A percentile compares a stretch with the other conserved stretches of the same genome.
These are phyloP conservation scores for Microchrysa polita DNA, from an alignment of 2,888 invertebrate genomes.

Conservation along the genomic window DNA sequence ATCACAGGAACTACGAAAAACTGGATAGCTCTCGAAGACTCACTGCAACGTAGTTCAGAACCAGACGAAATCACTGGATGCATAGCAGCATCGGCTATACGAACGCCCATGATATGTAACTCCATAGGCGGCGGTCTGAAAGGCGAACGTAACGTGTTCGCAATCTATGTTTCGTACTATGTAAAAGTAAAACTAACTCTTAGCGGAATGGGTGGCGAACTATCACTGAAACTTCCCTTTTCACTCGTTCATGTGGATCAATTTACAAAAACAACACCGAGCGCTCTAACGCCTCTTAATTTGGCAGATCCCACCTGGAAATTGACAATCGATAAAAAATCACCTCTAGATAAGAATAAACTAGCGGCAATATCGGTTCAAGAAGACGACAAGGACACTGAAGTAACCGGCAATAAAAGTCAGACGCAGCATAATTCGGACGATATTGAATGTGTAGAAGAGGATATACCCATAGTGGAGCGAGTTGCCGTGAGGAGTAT, in stretches of 20 bases:
- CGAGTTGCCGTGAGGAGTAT: background rate
- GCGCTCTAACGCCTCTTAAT: background rate
- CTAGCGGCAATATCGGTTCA: background rate
- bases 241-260: conserved; percentile 72
- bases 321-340: conserved; percentile 16
- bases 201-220: conserved; percentile 82
- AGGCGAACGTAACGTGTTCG: conserved; percentile 86
- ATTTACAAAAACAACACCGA: conserved; percentile 20
- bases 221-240: conserved; percentile 83
- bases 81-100: conserved; percentile 69
- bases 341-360: conserved; percentile 3
- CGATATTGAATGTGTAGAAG: conserved; percentile 42
- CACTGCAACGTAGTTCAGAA: conserved; percentile 76
- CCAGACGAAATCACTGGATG: conserved; percentile 66
- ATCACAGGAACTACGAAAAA: conserved; percentile 81
- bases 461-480: conserved; percentile 10
- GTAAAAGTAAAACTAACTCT: conserved; percentile 86
- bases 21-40: conserved; percentile 91
- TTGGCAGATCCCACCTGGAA: conserved; percentile 34
- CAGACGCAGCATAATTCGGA: background rate
- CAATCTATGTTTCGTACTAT: conserved; percentile 91
- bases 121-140: conserved; percentile 52
- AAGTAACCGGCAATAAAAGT: background rate
- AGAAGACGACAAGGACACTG: background rate
- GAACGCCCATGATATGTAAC: conserved; percentile 58